A percentile compares a stretch with the other conserved stretches of the same genome.
Conservation (phyloP, 2,888 invertebrate genomes). For the Elysia crispata region DNA sequence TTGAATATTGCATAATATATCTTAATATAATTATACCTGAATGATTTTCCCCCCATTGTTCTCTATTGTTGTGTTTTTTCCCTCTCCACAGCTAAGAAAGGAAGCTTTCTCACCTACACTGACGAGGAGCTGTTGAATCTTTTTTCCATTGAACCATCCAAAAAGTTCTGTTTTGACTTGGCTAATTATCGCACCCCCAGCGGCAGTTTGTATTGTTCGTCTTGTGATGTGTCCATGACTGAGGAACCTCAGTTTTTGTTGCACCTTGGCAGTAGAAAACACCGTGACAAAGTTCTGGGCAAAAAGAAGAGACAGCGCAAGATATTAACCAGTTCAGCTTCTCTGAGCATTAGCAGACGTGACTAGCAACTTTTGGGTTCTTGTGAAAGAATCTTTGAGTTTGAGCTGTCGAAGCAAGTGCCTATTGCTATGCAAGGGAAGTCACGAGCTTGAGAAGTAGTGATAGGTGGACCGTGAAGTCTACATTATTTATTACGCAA, state of each 20-base stretch:
- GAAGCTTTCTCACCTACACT: neutral
- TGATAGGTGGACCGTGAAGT: no score
- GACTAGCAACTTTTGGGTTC: no score
- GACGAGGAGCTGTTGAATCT: slow-evolving; percentile 30
- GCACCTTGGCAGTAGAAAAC: slow-evolving; percentile 39
- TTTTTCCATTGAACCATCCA: slow-evolving; percentile 23
- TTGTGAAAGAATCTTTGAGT: no score
- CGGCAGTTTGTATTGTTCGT: slow-evolving; percentile 43
- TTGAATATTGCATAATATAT: no score
- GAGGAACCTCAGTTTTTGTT: slow-evolving; percentile 45
- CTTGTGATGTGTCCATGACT: slow-evolving; percentile 34
- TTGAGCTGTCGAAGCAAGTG: no score
- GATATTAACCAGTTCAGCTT: neutral
- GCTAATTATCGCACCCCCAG: slow-evolving; percentile 46
- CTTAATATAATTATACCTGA: no score
- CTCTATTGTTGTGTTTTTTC: neutral
- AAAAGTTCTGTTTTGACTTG: slow-evolving; percentile 38
- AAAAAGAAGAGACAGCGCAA: neutral
- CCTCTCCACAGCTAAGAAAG: slow-evolving; percentile 25
- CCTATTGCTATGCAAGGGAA: no score
- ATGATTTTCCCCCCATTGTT: neutral
- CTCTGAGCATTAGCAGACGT: no score
- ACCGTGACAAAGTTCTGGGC: slow-evolving; percentile 15
- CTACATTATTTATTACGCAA: no score
- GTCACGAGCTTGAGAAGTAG: no score